phyloP scores from a whole-genome alignment of 2,113 vertebrate genomes.

The Baryphthengus martii region DNA sequence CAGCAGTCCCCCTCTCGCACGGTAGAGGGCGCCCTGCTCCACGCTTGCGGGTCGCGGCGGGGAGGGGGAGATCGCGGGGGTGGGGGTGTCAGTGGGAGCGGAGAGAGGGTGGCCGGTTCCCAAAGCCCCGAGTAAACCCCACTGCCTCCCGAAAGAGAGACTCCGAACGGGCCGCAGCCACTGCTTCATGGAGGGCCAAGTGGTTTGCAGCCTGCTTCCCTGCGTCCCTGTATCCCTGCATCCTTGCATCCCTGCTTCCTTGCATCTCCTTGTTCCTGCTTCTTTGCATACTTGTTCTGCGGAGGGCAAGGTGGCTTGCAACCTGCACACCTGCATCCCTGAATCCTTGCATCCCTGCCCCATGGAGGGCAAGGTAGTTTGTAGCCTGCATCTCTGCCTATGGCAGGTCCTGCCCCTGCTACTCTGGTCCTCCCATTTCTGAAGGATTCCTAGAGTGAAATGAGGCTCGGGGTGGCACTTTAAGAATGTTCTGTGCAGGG shows the following conservation, averaged over 20 bases:
- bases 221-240: neutral
- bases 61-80: neutral
- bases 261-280: neutral
- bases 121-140: neutral
- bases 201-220: no score
- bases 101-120: accelerated
- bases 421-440: neutral
- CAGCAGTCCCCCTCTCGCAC: neutral
- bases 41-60: neutral
- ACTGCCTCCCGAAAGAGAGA: neutral
- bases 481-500: neutral
- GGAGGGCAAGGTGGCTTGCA: neutral
- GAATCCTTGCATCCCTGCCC: neutral
- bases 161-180: neutral
- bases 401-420: neutral
- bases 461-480: neutral
- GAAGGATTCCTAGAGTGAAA: neutral
- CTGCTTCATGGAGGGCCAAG: neutral
- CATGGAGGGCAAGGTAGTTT: accelerated
- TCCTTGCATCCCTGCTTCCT: neutral
- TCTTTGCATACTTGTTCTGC: neutral
- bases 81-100: neutral
- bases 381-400: neutral
- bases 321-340: neutral
- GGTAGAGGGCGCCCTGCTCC: slow-evolving; percentile 40